Evolutionary conservation across 2,113 vertebrate genomes (phyloP).

Genomic region (Pollimyrus isidori): DNA sequence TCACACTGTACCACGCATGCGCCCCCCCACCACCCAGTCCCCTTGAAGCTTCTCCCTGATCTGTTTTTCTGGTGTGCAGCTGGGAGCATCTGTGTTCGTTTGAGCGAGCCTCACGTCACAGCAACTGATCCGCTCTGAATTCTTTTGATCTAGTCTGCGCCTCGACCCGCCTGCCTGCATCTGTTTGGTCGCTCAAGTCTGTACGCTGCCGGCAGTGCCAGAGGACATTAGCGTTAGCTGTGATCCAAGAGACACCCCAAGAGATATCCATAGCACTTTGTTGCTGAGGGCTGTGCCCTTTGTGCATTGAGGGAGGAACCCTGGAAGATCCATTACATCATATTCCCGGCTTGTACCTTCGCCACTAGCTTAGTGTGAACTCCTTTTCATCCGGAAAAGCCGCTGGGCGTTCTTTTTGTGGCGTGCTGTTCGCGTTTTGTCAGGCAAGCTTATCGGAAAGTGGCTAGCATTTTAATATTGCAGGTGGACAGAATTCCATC

Average conservation of each 20-base stretch:
- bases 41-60: not conserved
- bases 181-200: not conserved
- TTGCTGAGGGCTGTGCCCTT: not conserved
- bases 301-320: not conserved
- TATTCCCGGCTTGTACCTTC: not conserved
- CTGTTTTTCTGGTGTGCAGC: not conserved
- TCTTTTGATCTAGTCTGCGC: not conserved
- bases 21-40: not conserved
- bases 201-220: not conserved
- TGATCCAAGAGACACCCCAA: not conserved
- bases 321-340: not conserved
- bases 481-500: not conserved
- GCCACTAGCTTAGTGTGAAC: not conserved
- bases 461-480: not conserved
- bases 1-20: conserved; percentile 29
- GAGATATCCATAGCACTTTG: not conserved
- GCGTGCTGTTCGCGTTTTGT: not conserved
- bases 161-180: not conserved
- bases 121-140: not conserved
- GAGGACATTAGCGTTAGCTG: not conserved
- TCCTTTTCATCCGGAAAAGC: not conserved
- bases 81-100: not conserved
- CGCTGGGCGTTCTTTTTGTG: not conserved
- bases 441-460: not conserved
- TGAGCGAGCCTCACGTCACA: not conserved